Evolutionary conservation across 1,140 invertebrate species (phyloP), one percentile per base, ranked within the genome.

Genomic region (Andrena cerasifolii): DNA sequence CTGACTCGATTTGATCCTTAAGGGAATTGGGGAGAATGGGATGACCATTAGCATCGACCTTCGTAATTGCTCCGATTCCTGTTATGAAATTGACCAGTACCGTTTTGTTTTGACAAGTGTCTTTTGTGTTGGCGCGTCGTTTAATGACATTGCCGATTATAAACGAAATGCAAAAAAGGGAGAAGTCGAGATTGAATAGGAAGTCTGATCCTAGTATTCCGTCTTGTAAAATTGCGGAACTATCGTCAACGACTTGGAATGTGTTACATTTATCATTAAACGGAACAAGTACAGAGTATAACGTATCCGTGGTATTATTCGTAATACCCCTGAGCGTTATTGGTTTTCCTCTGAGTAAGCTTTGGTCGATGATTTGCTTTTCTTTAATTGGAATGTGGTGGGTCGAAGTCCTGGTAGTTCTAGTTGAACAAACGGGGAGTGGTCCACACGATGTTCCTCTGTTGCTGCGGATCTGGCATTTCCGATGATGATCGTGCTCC

Each of bases 391-490:
- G 31, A 67, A 67, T 1, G 49, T 67, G 0, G 63, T 67, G 3
- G 63, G 18, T 26, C 18, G 49, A 0, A 67, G n/a, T 40, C 63
- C 63, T 16, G 49, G 63, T 5, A 67, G 49, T 12, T 67, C 49
- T 54, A 67, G 12, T 67, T 3, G 63, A 67, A 67, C 63, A 54
- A 67, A 67, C 49, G 49, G 63, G 63, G 63, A 53, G 7, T 18
- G 14, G 31, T 67, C 28, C n/a, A 40, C 33, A 10, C 49, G 51
- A 26, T 49, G 47, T 1, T 51, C 45, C 28, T 51, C 47, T 51
- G 62, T 6, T 51, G 47, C 18, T 3, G 61, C 10, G 3, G 62
- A 0, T n/a, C 45, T 51, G 8, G 47, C 3, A 40, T 51, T 51
- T n/a, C 62, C 62, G 47, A 66, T 66, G 51, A 12, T 54, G 21